These are phyloP conservation scores for Desoria tigrina DNA, from an alignment of 2,888 invertebrate species.

Conservation along the genomic window DNA sequence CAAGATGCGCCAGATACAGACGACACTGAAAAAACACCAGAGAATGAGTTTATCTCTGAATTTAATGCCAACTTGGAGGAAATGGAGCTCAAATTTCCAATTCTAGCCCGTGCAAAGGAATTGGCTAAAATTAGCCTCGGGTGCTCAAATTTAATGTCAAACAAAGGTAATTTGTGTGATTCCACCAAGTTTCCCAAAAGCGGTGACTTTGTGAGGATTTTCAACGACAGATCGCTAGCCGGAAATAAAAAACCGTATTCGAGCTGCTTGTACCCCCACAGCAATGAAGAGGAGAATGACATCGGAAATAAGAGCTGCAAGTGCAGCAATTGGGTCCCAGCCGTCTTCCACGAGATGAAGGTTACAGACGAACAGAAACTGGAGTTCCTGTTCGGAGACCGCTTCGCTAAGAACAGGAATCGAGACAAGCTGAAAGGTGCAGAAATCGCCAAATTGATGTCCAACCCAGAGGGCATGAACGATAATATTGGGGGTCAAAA, in stretches of 20 bases:
- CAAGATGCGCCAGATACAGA: neutral
- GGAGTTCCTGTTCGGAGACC: slow-evolving; percentile 9
- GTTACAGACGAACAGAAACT: slow-evolving; percentile 19
- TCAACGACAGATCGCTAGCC: slow-evolving; percentile 1
- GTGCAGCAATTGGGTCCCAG: slow-evolving; percentile 20
- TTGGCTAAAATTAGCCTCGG: slow-evolving; percentile 23
- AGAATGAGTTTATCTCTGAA: slow-evolving; percentile 12
- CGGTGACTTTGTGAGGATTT: neutral
- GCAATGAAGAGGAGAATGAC: neutral
- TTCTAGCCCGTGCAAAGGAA: slow-evolving; percentile 22
- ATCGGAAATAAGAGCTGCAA: neutral
- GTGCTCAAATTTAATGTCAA: no score
- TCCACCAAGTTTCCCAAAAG: no score
- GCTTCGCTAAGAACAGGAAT: neutral
- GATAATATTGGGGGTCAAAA: no score
- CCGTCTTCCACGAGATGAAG: slow-evolving; percentile 12
- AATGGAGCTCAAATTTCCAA: slow-evolving; percentile 21
- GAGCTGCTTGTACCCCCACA: slow-evolving; percentile 1
- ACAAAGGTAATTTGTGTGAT: no score
- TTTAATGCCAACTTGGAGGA: slow-evolving; percentile 17
- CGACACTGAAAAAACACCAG: slow-evolving; percentile 16
- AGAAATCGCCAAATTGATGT: no score
- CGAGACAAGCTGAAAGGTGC: no score
- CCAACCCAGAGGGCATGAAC: no score
- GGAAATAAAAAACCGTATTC: slow-evolving; percentile 18